Percentiles rank a stretch among this genome's conserved stretches.
Conservation (phyloP, 2,888 invertebrate species). For the Mimachlamys varia region DNA sequence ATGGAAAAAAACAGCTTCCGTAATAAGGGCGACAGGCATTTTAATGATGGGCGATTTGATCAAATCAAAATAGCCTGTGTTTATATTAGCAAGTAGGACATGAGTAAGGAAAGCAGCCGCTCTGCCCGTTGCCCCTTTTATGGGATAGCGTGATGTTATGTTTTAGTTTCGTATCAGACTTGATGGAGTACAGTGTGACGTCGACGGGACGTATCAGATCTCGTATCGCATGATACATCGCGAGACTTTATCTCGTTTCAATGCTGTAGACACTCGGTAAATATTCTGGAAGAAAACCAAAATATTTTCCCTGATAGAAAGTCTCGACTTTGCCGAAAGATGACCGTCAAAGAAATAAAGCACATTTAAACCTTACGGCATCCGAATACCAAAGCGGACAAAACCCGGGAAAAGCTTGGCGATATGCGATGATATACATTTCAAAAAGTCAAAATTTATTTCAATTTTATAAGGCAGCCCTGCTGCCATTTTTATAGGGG, state of each 20-base stretch:
- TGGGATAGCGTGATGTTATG: conserved; percentile 19
- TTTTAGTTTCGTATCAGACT: neutral
- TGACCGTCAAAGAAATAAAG: conserved; percentile 8
- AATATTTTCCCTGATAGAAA: conserved; percentile 4
- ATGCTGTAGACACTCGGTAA: conserved; percentile 22
- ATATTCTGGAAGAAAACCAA: conserved; percentile 36
- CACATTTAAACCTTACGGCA: neutral
- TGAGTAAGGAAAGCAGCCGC: neutral
- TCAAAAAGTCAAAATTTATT: conserved; percentile 31
- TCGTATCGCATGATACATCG: conserved; percentile 27
- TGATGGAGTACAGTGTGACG: conserved; percentile 26
- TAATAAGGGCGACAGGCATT: neutral
- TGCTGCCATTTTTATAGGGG: neutral
- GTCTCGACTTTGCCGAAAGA: conserved; percentile 16
- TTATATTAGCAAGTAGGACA: neutral
- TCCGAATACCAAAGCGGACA: neutral
- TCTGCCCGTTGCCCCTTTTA: neutral
- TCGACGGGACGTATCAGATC: conserved; percentile 32
- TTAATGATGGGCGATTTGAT: neutral
- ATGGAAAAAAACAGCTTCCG: neutral
- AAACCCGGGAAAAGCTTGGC: neutral
- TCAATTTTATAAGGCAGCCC: neutral
- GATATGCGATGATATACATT: neutral
- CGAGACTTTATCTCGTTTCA: conserved; percentile 30
- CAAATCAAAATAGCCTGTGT: neutral